Base-by-base conservation (phyloP, 2,797 vertebrate genomes). In the Mus minutoides region DNA sequence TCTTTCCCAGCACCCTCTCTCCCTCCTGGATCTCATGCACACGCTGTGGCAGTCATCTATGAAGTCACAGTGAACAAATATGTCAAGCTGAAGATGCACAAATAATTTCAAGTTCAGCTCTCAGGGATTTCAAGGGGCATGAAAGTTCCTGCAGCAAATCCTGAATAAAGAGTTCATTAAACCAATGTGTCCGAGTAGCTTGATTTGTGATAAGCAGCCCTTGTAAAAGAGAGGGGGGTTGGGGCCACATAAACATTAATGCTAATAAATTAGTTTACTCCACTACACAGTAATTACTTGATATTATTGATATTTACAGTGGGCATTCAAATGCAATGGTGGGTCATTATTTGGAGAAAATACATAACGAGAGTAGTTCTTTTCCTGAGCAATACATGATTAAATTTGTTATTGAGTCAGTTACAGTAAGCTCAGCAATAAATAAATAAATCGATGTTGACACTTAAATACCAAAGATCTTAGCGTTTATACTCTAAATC, bases 391-490 rank as follows among this genome's bases (percentile, higher is more conserved):
- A 97, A 97, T 98, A 97, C 98, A 98, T 97, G 97, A 98, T 98
- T 98, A 98, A 98, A 98, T 98, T 98, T 98, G 98, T 98, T 98
- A 98, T 97, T 98, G 97, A 98, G 98, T 98, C 98, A 93, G 98
- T 98, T 98, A 98, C 96, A 97, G 98, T 98, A 98, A 98, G 97
- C 97, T 98, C 98, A 98, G 98, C 98, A 98, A 99, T 99, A 99
- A 98, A 98, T 98, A 98, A 98, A 98, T 97, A 98, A 98, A 99
- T 98, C 97, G 97, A 98, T 98, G 98, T 97, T 98, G 98, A 98
- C 98, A 98, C 98, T 98, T 98, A 98, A 98, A 98, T 98, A 98
- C 98, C 96, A 98, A 98, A 98, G 98, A 98, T 98, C 98, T 98
- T 98, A 98, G 97, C 98, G 98, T 98, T 98, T 98, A 98, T 98